Evolutionary conservation across 1,140 invertebrate genomes (phyloP), one percentile per base, ranked within the genome.

Genomic region (Teleopsis dalmanni): DNA sequence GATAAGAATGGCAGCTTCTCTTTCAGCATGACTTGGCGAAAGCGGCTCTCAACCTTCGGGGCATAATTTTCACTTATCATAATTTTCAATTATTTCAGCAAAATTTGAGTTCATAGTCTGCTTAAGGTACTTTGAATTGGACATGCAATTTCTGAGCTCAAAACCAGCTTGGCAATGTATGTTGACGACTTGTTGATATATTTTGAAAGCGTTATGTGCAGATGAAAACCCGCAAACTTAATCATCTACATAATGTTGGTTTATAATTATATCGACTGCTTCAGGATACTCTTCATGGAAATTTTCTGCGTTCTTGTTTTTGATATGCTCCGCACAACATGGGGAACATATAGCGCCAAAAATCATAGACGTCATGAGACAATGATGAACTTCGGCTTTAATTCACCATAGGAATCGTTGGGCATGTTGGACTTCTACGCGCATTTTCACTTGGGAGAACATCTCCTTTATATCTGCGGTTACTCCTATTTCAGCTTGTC

Each of bases 241-340:
- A 44, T 72, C 70, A 51, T 72, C 67, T 56, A 71, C 67, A 49
- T 72, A 73, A 41, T 62, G 60, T 23, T 56, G 51, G 2, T 62
- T 22, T 8, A 41, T 21, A 8, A 71, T 57, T 0, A 57, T 58
- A 0, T 57, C 19, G 6, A 54, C 58, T 3, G 63, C 62, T 16
- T 40, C 9, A 0, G 64, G 60, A 16, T 42, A 50, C 3, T 27
- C 14, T 11, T 38, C 33, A 5, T 23, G 16, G 43, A 54, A 60
- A 18, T 54, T 36, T 21, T 47, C 3, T 1, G 62, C 65, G 35
- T 70, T 71, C 29, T 43, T 50, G 26, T 68, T 62, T 54, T 65
- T 66, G 13, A 72, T 47, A 33, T 52, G 62, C 22, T 68, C 40
- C 0, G 68, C 65, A 4, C 57, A 50, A 19, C 54, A 60, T 1